Base-by-base conservation (phyloP, 2,797 vertebrate species). In the Spinus pinus region DNA sequence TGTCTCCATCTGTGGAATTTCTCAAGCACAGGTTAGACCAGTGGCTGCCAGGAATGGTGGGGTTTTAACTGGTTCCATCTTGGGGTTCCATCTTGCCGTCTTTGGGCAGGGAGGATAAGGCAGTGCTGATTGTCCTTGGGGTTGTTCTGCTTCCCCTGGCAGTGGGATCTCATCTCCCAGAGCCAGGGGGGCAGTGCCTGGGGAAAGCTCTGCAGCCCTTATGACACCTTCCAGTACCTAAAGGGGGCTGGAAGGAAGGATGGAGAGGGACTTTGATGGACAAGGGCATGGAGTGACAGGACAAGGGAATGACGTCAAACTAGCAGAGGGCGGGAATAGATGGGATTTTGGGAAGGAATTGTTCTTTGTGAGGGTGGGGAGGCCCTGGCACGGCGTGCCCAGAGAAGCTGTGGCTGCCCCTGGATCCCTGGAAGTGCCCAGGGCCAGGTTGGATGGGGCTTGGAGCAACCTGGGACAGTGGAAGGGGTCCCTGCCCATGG, bases 361-460 rank as follows among this genome's bases (percentile, higher is more conserved):
- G 9, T 23, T 15, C 56, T 18, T 5, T 62, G 17, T 0, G 16
- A 69, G 28, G 11, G 5, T 42, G 18, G 4, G 0, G 0, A 75
- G 27, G 27, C 31, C 25, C 54, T 69, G 49, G 78, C 41, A 37
- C 31, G 42, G 70, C n/a, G 7, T 35, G 16, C 6, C 46, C 39
- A 58, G 58, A 41, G 30, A 0, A 23, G 44, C 21, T 89, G 72
- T 31, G 44, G 14, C 23, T 82, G 44, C 28, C 18, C 30, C 50
- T 50, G 18, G 54, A 58, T 35, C 33, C n/a, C 50, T 88, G 71
- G 17, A 0, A 70, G 14, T 57, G 50, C 0, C 46, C 51, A 17
- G 31, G 65, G 33, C 30, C 65, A 65, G 33, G 39, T 0, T 78
- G 58, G 74, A 62, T 6, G 15, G 41, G 8, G 6, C 25, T 69